These are phyloP conservation scores for Argynnis bischoffii DNA, from an alignment of 2,888 invertebrate genomes.

Conservation along the genomic window DNA sequence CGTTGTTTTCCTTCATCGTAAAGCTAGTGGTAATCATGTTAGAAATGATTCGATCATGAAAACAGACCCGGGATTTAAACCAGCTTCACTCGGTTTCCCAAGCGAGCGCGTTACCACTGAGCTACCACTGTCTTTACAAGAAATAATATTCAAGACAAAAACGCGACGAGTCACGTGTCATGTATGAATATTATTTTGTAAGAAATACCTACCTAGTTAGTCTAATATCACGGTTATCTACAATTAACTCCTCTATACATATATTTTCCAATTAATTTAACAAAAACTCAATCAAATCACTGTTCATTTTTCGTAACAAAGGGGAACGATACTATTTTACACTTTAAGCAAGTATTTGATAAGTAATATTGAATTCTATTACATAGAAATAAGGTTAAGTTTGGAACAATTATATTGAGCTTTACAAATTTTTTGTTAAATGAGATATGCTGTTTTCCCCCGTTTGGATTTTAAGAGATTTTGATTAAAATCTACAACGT, in stretches of 20 bases:
- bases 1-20: no score
- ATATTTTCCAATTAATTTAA: constrained; percentile 55
- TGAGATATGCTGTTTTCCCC: background rate
- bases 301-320: constrained; percentile 59
- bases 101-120: no score
- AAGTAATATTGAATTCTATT: constrained; percentile 29
- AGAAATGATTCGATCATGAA: no score
- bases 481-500: constrained; percentile 8
- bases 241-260: constrained; percentile 34
- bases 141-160: no score
- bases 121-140: no score
- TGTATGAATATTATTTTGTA: no score
- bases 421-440: background rate
- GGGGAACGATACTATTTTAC: constrained; percentile 37
- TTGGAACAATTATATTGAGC: background rate
- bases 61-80: no score
- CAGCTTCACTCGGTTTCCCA: no score
- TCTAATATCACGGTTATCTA: background rate
- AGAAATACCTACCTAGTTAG: no score
- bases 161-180: no score
- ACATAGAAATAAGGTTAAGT: background rate
- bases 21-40: no score
- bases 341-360: background rate
- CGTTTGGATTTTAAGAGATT: constrained; percentile 21
- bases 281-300: constrained; percentile 61